phyloP scores from a whole-genome alignment of 2,888 invertebrate genomes.

The Gnatocerus cornutus region DNA sequence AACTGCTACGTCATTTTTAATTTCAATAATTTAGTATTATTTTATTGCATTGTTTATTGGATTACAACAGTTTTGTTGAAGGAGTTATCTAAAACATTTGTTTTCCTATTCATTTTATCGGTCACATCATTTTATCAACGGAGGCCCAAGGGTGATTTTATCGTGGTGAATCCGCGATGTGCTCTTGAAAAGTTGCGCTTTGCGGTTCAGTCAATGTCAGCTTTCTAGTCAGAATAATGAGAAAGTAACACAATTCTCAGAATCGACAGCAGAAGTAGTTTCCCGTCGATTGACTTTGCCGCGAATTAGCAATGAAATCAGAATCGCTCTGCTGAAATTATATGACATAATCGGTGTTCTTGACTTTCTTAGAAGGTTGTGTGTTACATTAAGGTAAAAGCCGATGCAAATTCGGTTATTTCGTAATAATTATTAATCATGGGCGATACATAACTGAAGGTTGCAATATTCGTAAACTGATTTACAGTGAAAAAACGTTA shows the following conservation, averaged over 20 bases:
- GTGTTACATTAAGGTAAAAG: slow-evolving; percentile 42
- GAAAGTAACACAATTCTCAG: slow-evolving; percentile 27
- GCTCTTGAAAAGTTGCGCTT: slow-evolving; percentile 29
- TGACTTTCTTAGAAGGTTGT: slow-evolving; percentile 53
- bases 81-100: slow-evolving; percentile 17
- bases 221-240: slow-evolving; percentile 29
- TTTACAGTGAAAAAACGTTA: slow-evolving; percentile 60
- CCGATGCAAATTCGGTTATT: slow-evolving; percentile 41
- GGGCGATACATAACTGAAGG: slow-evolving; percentile 55
- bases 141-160: slow-evolving; percentile 41
- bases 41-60: slow-evolving; percentile 12
- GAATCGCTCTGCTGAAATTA: slow-evolving; percentile 35
- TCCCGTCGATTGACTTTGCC: slow-evolving; percentile 1
- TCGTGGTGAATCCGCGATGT: slow-evolving; percentile 13
- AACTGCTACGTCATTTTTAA: not conserved
- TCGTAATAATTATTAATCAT: slow-evolving; percentile 41
- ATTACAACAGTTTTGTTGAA: slow-evolving; percentile 11
- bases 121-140: slow-evolving; percentile 34
- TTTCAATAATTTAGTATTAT: slow-evolving; percentile 9
- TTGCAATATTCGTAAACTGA: slow-evolving; percentile 56
- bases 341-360: slow-evolving; percentile 55
- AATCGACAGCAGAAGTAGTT: slow-evolving; percentile 3
- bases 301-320: slow-evolving; percentile 9
- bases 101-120: slow-evolving; percentile 30
- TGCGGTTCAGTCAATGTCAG: slow-evolving; percentile 37